Base-by-base conservation (phyloP, 1,140 invertebrate species). In the Leptinotarsa lineolata region DNA sequence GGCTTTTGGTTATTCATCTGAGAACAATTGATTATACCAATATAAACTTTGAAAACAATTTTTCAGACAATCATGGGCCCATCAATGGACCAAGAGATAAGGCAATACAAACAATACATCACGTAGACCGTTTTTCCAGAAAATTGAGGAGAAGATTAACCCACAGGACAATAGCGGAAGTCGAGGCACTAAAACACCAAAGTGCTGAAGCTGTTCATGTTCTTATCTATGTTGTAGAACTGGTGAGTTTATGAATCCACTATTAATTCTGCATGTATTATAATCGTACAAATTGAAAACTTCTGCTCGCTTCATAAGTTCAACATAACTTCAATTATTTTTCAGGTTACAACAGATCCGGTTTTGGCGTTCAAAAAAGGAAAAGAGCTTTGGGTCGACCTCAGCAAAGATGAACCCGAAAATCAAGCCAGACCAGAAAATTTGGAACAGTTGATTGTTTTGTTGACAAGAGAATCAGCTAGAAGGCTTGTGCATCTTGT, bases 371-470 rank as follows among this genome's bases (percentile, higher is more conserved):
- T 89, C 79, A 85, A 90, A 79, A 93, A 93, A 80, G 90, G 91
- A 2, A 90, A 89, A 74, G 90, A 91, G 74, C 80, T 94, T 8
- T 94, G 92, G 90, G 80, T 81, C 1, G 86, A 88, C 12, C 83
- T 95, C 44, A 93, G 92, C 77, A 84, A 90, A 72, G 89, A 92
- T 20, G 93, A 95, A 79, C 93, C 93, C 0, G 93, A 93, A 83
- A 94, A 94, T 84, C 93, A 94, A 84, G 90, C 91, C 1, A 88
- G 92, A 64, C 93, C 93, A 0, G 86, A 88, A 64, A 93, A 91
- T 1, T 79, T 94, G 8, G 93, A 94, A 79, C 90, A 94, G 80
- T 82, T 94, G 45, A 85, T 94, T 48, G 91, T 93, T 11, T 82
- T 95, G 54, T 80, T 94, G 24, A 89, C 91, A 0, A 85, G 93